Conservation (phyloP, 2,888 invertebrate genomes). For the Scaptomyza caliginosa region DNA sequence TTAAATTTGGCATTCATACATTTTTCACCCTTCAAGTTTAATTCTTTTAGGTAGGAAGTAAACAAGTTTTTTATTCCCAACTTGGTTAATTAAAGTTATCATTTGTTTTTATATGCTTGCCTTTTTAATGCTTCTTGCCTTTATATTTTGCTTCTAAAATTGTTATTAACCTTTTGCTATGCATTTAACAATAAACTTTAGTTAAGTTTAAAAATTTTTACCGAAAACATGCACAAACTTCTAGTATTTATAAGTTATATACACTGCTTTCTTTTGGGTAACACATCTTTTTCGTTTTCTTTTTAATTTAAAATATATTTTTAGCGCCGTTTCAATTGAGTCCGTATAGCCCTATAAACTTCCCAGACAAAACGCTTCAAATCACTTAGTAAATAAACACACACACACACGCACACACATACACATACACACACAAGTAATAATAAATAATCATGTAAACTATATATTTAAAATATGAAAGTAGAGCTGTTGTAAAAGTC, state of each 20-base stretch:
- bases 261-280: constrained; percentile 30
- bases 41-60: constrained; percentile 23
- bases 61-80: background rate
- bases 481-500: constrained; percentile 25
- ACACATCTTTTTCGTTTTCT: constrained; percentile 17
- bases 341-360: constrained; percentile 54
- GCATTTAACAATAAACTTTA: constrained; percentile 8
- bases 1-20: constrained; percentile 32
- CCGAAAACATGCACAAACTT: constrained; percentile 8
- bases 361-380: constrained; percentile 28
- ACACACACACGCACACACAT: background rate
- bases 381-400: constrained; percentile 38
- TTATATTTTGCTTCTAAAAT: background rate
- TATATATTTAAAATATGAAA: constrained; percentile 11
- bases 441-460: constrained; percentile 18
- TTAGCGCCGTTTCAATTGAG: constrained; percentile 70
- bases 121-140: background rate
- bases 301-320: constrained; percentile 63
- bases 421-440: background rate
- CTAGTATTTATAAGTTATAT: constrained; percentile 15
- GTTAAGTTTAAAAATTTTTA: background rate
- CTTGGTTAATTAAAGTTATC: background rate
- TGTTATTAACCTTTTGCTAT: background rate
- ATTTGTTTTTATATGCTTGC: background rate
- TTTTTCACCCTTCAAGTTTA: constrained; percentile 20